Evolutionary conservation across 2,797 vertebrate genomes (phyloP), one percentile per base, ranked within the genome.

Genomic region (Alcedo quadribrachys): DNA sequence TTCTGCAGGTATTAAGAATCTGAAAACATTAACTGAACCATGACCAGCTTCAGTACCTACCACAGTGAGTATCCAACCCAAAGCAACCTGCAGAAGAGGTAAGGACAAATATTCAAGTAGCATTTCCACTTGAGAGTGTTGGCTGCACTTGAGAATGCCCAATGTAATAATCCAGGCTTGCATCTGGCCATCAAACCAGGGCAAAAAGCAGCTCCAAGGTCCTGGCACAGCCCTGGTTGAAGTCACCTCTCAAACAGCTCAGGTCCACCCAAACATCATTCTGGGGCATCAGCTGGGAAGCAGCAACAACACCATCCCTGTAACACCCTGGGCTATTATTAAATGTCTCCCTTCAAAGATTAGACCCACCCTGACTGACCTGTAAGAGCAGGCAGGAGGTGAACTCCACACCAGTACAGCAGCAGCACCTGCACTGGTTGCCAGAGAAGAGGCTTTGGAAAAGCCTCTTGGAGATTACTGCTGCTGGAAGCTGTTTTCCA

Each of bases 401-500:
- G 4, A 0, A 6, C 14, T 69, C 12, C 32, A 5, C 43, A 2
- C 50, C 11, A 35, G 45, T 4, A 10, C 0, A 11, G 76, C 81
- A 28, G 21, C 74, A 74, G 32, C 45, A 18, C 46, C 84, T n/a
- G 45, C 70, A 3, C 28, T 11, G 28, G 27, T 13, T 60, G 45
- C 79, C 68, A 40, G 8, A 24, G 33, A 15, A 1, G 46, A 63
- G 51, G 43, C 69, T 83, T 9, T 69, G 22, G 71, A 12, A n/a
- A 50, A 74, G 42, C 11, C 19, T 0, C 28, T 2, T 5, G 35
- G 75, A 16, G 24, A 27, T 22, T 35, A 19, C 89, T 57, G 62
- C 30, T 24, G 81, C 70, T 42, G 84, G 66, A 57, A 61, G 2
- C 0, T 1, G 2, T 55, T 58, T 25, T 35, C 68, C 74, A 48